A percentile compares a stretch with the other conserved stretches of the same genome.
phyloP scores from a whole-genome alignment of 2,797 vertebrate genomes.

The Falco naumanni region DNA sequence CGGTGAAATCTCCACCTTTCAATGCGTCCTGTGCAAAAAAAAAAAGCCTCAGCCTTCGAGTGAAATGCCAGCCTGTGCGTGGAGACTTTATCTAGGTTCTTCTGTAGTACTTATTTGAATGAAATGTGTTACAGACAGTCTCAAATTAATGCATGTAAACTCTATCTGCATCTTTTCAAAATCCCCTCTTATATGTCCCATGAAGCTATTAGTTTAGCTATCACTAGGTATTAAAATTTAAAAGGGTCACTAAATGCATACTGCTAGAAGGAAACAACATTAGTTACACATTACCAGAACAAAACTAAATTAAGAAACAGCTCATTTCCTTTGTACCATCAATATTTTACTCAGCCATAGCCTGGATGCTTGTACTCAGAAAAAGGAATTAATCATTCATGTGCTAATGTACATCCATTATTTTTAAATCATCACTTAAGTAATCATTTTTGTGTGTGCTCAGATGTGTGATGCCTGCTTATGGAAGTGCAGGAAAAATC shows the following conservation, averaged over 20 bases:
- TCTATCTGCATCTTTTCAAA: constrained; percentile 1
- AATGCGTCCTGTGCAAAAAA: neutral
- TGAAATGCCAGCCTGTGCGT: neutral
- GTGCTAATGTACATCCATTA: constrained; percentile 73
- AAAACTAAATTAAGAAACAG: constrained; percentile 78
- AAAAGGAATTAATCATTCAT: constrained; percentile 73
- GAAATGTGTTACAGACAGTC: neutral
- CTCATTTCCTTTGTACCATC: constrained; percentile 75
- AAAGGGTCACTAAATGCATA: constrained; percentile 69
- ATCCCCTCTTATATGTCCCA: constrained; percentile 11
- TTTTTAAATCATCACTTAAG: constrained; percentile 76
- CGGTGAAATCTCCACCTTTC: neutral
- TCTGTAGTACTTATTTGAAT: neutral
- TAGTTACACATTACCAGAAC: constrained; percentile 77
- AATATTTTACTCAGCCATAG: constrained; percentile 76
- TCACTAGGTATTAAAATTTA: constrained; percentile 67
- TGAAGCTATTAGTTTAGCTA: constrained; percentile 62
- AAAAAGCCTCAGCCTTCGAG: neutral
- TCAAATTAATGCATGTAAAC: neutral
- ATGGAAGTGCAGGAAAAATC: constrained; percentile 59
- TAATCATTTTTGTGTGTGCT: constrained; percentile 61
- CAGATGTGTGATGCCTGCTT: constrained; percentile 63
- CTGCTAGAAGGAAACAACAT: constrained; percentile 73
- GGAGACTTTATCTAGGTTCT: neutral
- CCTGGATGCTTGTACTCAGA: constrained; percentile 59